Base-by-base conservation (phyloP, 2,888 invertebrate genomes). In the Toxonevra muliebris region DNA sequence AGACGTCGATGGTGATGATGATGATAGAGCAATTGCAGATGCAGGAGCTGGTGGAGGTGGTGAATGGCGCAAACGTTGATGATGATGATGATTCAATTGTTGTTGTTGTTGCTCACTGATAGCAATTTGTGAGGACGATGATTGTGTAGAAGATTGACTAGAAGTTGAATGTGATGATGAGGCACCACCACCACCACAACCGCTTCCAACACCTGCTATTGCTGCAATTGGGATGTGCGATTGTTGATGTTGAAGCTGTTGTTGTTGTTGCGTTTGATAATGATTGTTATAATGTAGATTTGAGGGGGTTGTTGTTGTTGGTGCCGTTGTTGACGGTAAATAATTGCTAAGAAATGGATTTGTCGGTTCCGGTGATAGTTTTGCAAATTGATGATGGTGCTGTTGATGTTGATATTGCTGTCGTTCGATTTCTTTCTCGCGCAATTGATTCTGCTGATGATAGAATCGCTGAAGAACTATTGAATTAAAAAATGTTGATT, bases 381-480 rank as follows among this genome's bases (percentile, higher is more conserved):
- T 15, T 53, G 54, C 54, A 43, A 62, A 30, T 30, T 71, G 61
- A 20, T 66, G 58, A 59, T 55, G 66, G 30, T 65, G 43, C 57
- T 45, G 65, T 1, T 66, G 69, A 30, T 77, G 78, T 57, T 70
- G 68, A 1, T 70, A 70, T 17, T 82, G 77, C 57, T 82, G 80
- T 42, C 80, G 77, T 74, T 84, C 84, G 5, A 80, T 72, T 73
- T 85, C 85, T 69, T 81, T 89, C 74, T 91, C 87, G 71, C 91
- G 87, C 74, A 88, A 85, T 82, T 92, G 92, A 79, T 91, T 91
- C 80, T 90, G 92, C 81, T 93, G 93, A 82, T 93, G 92, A 80
- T 91, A 91, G 82, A 92, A 93, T 81, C 92, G 87, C 82, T 92
- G 92, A 74, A 92, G 86, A 69, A 93, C 91, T 74, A 19, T 0